A percentile compares a stretch with the other conserved stretches of the same genome.
Conservation (phyloP, 1,140 invertebrate genomes). For the Drosophila bocki region DNA sequence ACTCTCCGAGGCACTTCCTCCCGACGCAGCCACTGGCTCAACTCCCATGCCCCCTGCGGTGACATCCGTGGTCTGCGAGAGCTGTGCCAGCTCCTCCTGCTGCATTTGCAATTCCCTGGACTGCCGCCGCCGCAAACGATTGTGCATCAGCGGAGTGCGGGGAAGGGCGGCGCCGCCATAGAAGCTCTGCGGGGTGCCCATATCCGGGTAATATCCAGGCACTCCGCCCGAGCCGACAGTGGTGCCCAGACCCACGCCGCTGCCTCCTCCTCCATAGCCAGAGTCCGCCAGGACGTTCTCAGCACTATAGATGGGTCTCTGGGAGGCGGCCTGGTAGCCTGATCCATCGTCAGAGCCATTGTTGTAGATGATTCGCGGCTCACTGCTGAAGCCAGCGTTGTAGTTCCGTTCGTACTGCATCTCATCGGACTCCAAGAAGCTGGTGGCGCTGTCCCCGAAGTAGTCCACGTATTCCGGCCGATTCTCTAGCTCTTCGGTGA, state of each 20-base stretch:
- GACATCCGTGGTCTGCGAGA: slow-evolving; percentile 7
- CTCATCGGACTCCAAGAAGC: slow-evolving; percentile 82
- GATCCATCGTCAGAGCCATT: slow-evolving; percentile 68
- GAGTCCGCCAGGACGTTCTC: slow-evolving; percentile 69
- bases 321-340: slow-evolving; percentile 50
- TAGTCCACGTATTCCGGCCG: slow-evolving; percentile 78
- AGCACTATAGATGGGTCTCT: slow-evolving; percentile 74
- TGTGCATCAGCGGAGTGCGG: slow-evolving; percentile 79
- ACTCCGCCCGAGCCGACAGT: slow-evolving; percentile 31
- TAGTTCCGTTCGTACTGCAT: slow-evolving; percentile 83
- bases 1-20: slow-evolving; percentile 18
- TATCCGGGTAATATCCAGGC: slow-evolving; percentile 55
- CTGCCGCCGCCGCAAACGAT: slow-evolving; percentile 71
- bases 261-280: slow-evolving; percentile 35
- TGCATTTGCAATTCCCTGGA: slow-evolving; percentile 75
- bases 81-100: slow-evolving; percentile 66
- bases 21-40: not conserved
- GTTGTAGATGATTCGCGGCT: slow-evolving; percentile 84
- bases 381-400: slow-evolving; percentile 78
- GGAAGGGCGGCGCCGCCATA: slow-evolving; percentile 67
- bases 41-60: not conserved
- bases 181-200: slow-evolving; percentile 36
- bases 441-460: slow-evolving; percentile 75
- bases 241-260: slow-evolving; percentile 18
- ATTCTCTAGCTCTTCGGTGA: slow-evolving; percentile 75